A percentile compares a stretch with the other conserved stretches of the same genome.
Evolutionary conservation across 2,113 vertebrate genomes (phyloP).

Genomic region (Nothocercus nigrocapillus): DNA sequence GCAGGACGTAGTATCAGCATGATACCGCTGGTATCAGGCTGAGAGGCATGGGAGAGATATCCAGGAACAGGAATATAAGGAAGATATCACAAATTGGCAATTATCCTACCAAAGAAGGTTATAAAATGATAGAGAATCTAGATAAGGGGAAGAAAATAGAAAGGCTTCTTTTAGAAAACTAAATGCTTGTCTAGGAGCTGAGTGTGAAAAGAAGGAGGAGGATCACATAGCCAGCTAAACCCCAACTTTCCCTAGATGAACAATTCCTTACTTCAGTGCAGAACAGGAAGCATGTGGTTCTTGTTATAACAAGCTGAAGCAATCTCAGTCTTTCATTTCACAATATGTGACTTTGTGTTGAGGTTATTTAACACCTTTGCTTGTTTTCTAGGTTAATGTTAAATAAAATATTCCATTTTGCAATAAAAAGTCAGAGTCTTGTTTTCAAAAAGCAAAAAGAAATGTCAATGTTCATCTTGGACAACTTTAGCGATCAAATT

Average conservation of each 20-base stretch:
- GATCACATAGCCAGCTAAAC: not conserved
- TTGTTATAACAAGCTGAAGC: not conserved
- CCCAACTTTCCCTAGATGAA: not conserved
- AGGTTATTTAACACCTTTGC: not conserved
- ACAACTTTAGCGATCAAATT: not conserved
- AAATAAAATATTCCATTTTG: not conserved
- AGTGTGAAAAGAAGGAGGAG: not conserved
- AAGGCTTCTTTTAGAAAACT: not conserved
- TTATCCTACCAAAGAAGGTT: not conserved
- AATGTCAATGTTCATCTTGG: not conserved
- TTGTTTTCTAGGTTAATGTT: not conserved
- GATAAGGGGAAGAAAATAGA: not conserved
- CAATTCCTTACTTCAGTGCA: not conserved
- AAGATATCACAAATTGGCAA: not conserved
- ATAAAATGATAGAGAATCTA: not conserved
- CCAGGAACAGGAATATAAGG: not conserved
- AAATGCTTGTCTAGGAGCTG: not conserved
- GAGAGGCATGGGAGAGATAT: not conserved
- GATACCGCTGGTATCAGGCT: not conserved
- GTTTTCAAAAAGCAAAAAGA: not conserved
- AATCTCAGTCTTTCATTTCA: not conserved
- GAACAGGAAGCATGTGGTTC: not conserved
- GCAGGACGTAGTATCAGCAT: conserved; percentile 4
- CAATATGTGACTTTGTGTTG: not conserved
- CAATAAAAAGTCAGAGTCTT: not conserved